Conservation (phyloP, 2,888 invertebrate genomes). For the Dioctria rufipes region DNA sequence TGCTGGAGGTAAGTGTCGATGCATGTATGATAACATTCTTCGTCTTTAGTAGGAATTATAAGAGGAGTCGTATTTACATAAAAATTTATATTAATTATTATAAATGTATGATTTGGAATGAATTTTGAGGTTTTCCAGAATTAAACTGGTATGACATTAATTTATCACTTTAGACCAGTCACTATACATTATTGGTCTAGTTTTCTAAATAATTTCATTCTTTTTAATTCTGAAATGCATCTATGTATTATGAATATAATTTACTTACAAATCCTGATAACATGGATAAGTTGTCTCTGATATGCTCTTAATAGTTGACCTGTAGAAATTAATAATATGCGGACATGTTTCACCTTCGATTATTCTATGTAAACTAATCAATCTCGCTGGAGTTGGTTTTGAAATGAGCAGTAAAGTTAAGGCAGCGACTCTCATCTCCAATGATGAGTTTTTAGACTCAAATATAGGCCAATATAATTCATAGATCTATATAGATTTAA, state of each 20-base stretch:
- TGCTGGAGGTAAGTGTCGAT: conserved; percentile 76
- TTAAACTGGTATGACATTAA: no score
- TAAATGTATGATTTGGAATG: no score
- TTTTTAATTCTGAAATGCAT: no score
- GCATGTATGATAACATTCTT: conserved; percentile 77
- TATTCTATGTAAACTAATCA: conserved; percentile 80
- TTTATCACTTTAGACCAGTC: no score
- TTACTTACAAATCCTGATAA: conserved; percentile 78
- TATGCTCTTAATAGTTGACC: conserved; percentile 79
- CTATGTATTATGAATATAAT: no score
- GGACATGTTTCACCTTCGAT: conserved; percentile 76
- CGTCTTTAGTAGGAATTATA: no score
- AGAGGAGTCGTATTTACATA: conserved; percentile 20
- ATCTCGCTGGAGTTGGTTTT: conserved; percentile 77
- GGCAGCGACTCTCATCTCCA: conserved; percentile 79
- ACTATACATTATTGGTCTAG: no score
- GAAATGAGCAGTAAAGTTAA: conserved; percentile 78
- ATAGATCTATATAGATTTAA: conserved; percentile 71
- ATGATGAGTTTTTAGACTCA: conserved; percentile 77
- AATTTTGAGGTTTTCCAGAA: no score
- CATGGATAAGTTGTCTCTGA: conserved; percentile 79
- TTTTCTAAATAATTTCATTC: no score
- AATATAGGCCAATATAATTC: conserved; percentile 80
- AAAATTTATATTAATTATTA: background rate
- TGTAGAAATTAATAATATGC: conserved; percentile 81